Evolutionary conservation across 2,888 invertebrate species (phyloP).

Genomic region (Dynastes grantii): DNA sequence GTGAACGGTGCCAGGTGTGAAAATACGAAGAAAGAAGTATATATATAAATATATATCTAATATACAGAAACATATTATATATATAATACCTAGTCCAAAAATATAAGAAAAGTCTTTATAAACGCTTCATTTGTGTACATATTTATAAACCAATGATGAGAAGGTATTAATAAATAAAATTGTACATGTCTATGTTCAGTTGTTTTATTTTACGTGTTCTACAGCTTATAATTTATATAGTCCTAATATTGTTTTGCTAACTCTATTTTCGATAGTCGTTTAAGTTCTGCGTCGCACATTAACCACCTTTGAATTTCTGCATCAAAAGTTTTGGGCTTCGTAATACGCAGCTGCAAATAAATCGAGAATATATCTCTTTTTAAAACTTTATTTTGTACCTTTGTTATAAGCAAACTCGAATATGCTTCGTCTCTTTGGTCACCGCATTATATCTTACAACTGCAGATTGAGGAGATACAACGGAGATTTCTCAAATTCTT

Average conservation of each 20-base stretch:
- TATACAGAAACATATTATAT: constrained; percentile 19
- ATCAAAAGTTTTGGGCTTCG: no score
- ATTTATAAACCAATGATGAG: constrained; percentile 58
- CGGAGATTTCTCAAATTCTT: no score
- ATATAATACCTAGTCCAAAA: constrained; percentile 39
- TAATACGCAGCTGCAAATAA: no score
- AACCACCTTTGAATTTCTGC: no score
- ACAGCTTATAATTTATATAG: not conserved
- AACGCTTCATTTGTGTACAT: constrained; percentile 59
- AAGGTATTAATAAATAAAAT: constrained; percentile 54
- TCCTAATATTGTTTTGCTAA: not conserved
- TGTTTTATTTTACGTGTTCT: constrained; percentile 8
- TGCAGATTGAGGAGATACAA: no score
- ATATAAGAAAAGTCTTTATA: constrained; percentile 47
- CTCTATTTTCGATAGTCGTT: no score
- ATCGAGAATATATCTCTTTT: no score
- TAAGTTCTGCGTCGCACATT: no score
- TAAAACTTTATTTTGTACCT: no score
- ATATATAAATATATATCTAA: constrained; percentile 27
- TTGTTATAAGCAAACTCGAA: no score
- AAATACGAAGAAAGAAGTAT: not conserved
- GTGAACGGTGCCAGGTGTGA: constrained; percentile 33
- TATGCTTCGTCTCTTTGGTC: no score
- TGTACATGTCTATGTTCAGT: constrained; percentile 49
- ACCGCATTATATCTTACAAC: no score